These are phyloP conservation scores for Agrilus planipennis DNA, from an alignment of 1,140 invertebrate species.

Conservation along the genomic window DNA sequence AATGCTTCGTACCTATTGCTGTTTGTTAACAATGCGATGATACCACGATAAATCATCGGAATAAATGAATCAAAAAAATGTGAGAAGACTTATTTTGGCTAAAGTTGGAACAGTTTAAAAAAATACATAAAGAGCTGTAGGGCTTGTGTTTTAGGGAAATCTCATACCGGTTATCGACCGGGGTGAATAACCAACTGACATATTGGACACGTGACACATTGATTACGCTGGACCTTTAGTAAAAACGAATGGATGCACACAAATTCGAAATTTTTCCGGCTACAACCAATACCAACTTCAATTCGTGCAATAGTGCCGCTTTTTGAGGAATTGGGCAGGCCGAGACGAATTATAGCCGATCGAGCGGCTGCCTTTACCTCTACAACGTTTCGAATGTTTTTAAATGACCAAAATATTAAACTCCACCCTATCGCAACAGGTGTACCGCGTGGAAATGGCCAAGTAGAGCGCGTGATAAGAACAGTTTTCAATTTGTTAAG, in stretches of 20 bases:
- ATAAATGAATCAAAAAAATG: neutral
- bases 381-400: conserved; percentile 7
- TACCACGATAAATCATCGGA: conserved; percentile 10
- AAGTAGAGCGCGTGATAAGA: neutral
- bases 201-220: conserved; percentile 7
- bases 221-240: conserved; percentile 9
- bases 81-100: conserved; percentile 5
- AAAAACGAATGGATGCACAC: too few relatives aligned
- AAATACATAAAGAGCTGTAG: too few relatives aligned
- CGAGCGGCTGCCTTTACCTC: conserved; percentile 1
- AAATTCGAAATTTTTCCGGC: too few relatives aligned
- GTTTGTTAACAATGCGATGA: conserved; percentile 4
- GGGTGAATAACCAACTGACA: neutral
- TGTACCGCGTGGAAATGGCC: conserved; percentile 1
- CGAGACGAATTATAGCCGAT: conserved; percentile 3
- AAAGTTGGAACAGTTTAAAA: too few relatives aligned
- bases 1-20: conserved; percentile 9
- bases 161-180: neutral
- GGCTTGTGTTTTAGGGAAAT: conserved; percentile 4
- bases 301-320: conserved; percentile 10
- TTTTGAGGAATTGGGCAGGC: neutral
- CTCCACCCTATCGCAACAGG: conserved; percentile 1
- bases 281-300: too few relatives aligned
- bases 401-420: conserved; percentile 2
- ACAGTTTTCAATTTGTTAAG: conserved; percentile 11